Base-by-base conservation (phyloP, 1,140 invertebrate species). In the Procambarus clarkii region DNA sequence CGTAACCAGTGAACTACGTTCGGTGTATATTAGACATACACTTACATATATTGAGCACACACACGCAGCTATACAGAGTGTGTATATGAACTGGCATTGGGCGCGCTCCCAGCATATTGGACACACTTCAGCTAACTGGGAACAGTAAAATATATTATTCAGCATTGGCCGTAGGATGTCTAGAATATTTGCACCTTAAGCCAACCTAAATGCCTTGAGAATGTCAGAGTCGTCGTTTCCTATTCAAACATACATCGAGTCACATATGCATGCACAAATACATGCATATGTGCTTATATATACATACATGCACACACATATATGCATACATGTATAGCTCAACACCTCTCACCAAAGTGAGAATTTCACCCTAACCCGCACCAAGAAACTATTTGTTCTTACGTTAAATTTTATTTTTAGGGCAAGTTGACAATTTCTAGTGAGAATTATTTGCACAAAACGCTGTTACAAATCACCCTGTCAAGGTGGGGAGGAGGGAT, bases 1-100 rank as follows among this genome's bases (percentile, higher is more conserved):
- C n/a, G 13, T 64, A 45, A 69, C 18, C 48, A 45, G 45, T 45
- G 45, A 76, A 58, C 71, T 46, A 48, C 45, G 69, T 76, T 54
- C 44, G 83, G 83, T 86, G 83, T 86, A 86, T 86, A 86, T 86
- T 86, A 86, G 83, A 86, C 83, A 86, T 86, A 86, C 83, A 86
- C 83, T 86, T 86, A 76, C 71, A 86, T 86, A 86, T 86, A 86
- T 86, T 86, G 83, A 86, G 76, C 83, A 86, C 71, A 86, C 71
- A 64, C 46, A 54, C 18, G 13, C 45, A 74, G 45, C 83, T 76
- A 86, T 76, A 50, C 83, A 46, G 69, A 86, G 48, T 50, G 83
- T 64, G 76, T 86, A 86, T 86, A 86, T 86, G 83, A 69, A 54
- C 83, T 86, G 76, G 83, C 50, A 86, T 69, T 86, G 69, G 83